These are phyloP conservation scores for Champsocephalus gunnari DNA, from an alignment of 2,797 vertebrate species.

Conservation along the genomic window DNA sequence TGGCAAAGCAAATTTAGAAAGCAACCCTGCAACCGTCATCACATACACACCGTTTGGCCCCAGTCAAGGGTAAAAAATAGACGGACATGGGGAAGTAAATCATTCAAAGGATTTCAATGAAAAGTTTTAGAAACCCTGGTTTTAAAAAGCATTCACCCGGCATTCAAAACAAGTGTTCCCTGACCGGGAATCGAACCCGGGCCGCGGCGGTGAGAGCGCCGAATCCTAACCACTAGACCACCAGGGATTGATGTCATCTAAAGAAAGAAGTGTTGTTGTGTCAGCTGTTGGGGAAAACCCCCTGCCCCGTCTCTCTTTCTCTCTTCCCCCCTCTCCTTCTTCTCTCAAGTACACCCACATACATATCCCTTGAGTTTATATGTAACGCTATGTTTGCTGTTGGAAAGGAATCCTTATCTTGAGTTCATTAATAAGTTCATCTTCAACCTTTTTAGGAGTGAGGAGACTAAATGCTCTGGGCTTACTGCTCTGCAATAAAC, in stretches of 20 bases:
- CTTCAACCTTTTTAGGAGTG: neutral
- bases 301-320: neutral
- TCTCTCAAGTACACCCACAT: neutral
- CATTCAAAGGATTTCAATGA: too few species aligned
- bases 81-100: too few species aligned
- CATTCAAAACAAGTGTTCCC: constrained; percentile 55
- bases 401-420: neutral
- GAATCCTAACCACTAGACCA: constrained; percentile 88
- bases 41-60: too few species aligned
- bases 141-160: neutral
- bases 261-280: fast-evolving
- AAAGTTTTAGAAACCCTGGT: too few species aligned
- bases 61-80: too few species aligned
- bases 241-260: constrained; percentile 47
- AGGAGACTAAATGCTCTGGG: neutral
- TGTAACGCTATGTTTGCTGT: constrained; percentile 48
- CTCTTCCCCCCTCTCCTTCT: neutral
- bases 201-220: constrained; percentile 81
- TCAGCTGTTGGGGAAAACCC: neutral
- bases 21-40: neutral
- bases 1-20: neutral
- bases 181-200: constrained; percentile 84
- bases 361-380: neutral
- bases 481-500: constrained; percentile 8
- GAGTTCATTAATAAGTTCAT: neutral